These are phyloP conservation scores for Acleris sparsana DNA, from an alignment of 2,888 invertebrate genomes.

Conservation along the genomic window DNA sequence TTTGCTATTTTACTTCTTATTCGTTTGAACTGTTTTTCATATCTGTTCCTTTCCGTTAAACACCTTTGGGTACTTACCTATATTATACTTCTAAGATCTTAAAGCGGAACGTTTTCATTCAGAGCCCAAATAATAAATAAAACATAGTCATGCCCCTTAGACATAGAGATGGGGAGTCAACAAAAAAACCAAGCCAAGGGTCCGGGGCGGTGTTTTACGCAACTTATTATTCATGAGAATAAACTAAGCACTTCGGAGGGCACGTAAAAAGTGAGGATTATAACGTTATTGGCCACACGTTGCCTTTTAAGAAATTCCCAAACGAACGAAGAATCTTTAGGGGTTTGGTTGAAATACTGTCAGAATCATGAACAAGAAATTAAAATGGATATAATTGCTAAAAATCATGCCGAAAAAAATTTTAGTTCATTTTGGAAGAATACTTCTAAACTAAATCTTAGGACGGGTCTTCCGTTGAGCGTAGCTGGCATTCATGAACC, in stretches of 20 bases:
- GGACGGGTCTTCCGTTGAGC: no score
- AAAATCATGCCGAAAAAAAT: no score
- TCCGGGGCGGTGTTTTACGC: constrained; percentile 21
- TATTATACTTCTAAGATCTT: neutral
- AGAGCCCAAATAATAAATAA: constrained; percentile 20
- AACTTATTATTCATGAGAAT: constrained; percentile 36
- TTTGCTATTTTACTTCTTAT: no score
- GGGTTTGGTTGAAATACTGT: no score
- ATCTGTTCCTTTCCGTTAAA: no score
- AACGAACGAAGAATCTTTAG: neutral
- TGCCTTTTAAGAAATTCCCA: constrained; percentile 17
- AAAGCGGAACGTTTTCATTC: constrained; percentile 2
- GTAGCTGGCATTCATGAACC: no score
- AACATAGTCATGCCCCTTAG: constrained; percentile 26
- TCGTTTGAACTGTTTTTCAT: no score
- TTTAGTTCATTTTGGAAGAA: no score
- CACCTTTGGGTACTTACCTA: neutral
- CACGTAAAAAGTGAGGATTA: constrained; percentile 32
- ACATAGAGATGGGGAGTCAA: constrained; percentile 29
- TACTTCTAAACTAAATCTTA: no score
- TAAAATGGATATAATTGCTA: no score
- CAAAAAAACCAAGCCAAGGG: constrained; percentile 27
- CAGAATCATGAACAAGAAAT: no score
- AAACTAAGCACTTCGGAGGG: constrained; percentile 32
- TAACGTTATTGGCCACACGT: constrained; percentile 25